Evolutionary conservation across 2,888 invertebrate genomes (phyloP).

Genomic region (Neoitamus cyanurus): DNA sequence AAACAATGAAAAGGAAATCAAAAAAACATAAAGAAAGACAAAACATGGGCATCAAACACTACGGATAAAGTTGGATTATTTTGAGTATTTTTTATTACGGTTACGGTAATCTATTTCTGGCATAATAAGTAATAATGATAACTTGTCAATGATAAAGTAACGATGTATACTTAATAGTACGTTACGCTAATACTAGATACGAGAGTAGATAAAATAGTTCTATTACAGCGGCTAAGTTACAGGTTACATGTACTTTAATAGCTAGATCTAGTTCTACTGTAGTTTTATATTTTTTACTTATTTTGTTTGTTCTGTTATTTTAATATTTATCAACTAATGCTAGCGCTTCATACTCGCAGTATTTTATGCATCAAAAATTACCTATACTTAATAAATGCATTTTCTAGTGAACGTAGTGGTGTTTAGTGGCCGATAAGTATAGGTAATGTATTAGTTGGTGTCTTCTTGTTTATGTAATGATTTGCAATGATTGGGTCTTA

Average conservation of each 20-base stretch:
- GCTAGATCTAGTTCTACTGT: constrained; percentile 26
- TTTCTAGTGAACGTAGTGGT: constrained; percentile 17
- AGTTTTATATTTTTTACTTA: constrained; percentile 6
- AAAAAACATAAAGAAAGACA: neutral
- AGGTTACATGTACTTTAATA: constrained; percentile 42
- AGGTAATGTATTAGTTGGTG: neutral
- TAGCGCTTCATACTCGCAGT: constrained; percentile 20
- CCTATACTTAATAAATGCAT: constrained; percentile 38
- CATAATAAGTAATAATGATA: constrained; percentile 35
- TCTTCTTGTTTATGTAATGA: constrained; percentile 6
- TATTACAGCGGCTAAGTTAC: constrained; percentile 41
- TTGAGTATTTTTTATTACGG: constrained; percentile 43
- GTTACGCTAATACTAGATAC: constrained; percentile 40
- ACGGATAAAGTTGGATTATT: constrained; percentile 41
- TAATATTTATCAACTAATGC: neutral
- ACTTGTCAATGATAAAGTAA: constrained; percentile 40
- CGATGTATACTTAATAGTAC: constrained; percentile 43
- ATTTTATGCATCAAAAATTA: constrained; percentile 28
- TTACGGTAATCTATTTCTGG: constrained; percentile 40
- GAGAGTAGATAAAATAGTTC: constrained; percentile 43
- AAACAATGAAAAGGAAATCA: neutral
- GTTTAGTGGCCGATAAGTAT: neutral
- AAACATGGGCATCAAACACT: constrained; percentile 37
- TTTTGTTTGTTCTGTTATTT: neutral
- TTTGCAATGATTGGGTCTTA: constrained; percentile 9